Base-by-base conservation (phyloP, 2,888 invertebrate genomes). In the Ophion ellenae region DNA sequence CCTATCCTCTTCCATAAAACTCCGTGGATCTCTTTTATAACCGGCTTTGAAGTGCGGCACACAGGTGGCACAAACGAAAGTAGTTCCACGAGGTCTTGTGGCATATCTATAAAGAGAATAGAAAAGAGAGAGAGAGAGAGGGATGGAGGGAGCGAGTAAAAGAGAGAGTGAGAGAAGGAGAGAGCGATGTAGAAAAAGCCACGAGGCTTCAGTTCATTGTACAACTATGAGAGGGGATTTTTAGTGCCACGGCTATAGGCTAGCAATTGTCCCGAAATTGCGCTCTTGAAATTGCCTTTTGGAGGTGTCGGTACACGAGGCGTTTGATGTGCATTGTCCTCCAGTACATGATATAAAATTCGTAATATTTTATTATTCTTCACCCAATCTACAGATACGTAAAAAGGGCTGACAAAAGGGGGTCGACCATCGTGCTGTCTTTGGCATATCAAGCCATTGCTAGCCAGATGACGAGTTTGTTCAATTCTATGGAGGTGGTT, bases 61-160 rank as follows among this genome's bases (percentile, higher is more conserved):
- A 92, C 93, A 93, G 93, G 93, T 93, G 93, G 92, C 90, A 91
- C 89, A 85, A 89, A 88, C 86, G 87, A 86, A 89, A 90, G 88
- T 87, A 86, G 84, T 87, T 82, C 78, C 78, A 85, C 77, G 83
- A 81, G 82, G 83, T 79, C 66, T 73, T 57, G 79, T 79, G 67
- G 57, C 76, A 71, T 79, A 71, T 76, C 71, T 57, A 53, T 67
- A 67, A 36, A 66, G 40, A 24, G 79, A 28, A 28, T 69, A 32
- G 10, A n/a, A 59, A 36, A 24, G 45, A 32, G 20, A 40, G 36
- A 78, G 17, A 73, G 45, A 69, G 81, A 69, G 14, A 47, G 47
- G 9, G 10, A 47, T 7, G 2, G 2, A 47, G 47, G 10, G 47
- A 47, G 47, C 7, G 47, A 36, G 36, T 6, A 7, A 36, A 7